These are phyloP conservation scores for Troilus luridus DNA, from an alignment of 2,888 invertebrate genomes.

Conservation along the genomic window DNA sequence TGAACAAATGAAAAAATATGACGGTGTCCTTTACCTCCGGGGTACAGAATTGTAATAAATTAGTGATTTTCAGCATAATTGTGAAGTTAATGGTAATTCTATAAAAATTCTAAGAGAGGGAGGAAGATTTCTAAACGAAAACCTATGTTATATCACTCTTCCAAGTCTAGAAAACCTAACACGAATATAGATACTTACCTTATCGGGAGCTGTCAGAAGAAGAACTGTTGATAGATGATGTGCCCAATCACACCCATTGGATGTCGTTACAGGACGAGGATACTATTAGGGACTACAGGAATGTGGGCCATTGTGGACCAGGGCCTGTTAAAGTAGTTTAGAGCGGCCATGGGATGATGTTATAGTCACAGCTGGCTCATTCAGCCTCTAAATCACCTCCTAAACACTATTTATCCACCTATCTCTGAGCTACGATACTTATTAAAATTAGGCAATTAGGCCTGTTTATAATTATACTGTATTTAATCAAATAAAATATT, in stretches of 20 bases:
- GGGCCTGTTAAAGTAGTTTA: slow-evolving; percentile 4
- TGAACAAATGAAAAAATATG: no score
- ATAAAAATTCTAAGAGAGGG: not conserved
- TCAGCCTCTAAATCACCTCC: not conserved
- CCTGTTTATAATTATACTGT: no score
- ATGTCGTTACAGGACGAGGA: not conserved
- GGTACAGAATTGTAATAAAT: no score
- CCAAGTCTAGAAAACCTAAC: not conserved
- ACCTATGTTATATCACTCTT: not conserved
- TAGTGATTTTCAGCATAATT: no score
- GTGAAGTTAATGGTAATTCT: no score
- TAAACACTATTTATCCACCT: not conserved
- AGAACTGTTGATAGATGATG: not conserved
- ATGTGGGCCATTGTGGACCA: not conserved
- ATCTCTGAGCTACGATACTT: not conserved
- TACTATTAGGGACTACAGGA: slow-evolving; percentile 4
- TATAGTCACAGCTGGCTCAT: not conserved
- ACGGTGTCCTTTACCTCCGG: no score
- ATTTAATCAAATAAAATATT: no score
- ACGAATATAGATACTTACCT: not conserved
- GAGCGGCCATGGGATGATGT: slow-evolving; percentile 8
- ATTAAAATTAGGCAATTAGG: not conserved
- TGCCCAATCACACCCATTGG: not conserved
- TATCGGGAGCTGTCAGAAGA: not conserved
- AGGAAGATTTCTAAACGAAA: not conserved